Percentiles rank a stretch among this genome's conserved stretches.
Conservation (phyloP, 1,140 invertebrate species). For the Charaxes varanes region DNA sequence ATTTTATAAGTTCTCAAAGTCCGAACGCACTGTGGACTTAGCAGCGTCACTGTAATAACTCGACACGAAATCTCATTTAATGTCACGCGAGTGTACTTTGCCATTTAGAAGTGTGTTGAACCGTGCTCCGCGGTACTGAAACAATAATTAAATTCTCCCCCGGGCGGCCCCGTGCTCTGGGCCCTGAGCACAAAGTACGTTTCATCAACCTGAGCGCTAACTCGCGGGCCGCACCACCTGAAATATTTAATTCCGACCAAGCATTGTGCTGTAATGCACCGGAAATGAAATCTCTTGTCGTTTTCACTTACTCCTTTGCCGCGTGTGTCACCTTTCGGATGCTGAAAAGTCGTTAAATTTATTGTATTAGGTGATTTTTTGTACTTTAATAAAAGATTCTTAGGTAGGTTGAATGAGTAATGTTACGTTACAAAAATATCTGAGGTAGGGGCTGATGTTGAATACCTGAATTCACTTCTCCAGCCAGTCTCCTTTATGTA, state of each 20-base stretch:
- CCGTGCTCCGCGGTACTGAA: slow-evolving; percentile 45
- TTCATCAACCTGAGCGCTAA: slow-evolving; percentile 58
- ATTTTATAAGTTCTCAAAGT: no score
- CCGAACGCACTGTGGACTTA: neutral
- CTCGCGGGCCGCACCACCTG: slow-evolving; percentile 51
- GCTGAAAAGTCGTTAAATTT: no score
- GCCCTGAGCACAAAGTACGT: slow-evolving; percentile 49
- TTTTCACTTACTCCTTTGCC: slow-evolving; percentile 30
- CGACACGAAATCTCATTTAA: slow-evolving; percentile 56
- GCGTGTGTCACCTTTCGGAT: slow-evolving; percentile 14
- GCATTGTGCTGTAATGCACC: slow-evolving; percentile 58
- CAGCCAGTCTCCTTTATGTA: no score
- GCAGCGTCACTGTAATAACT: slow-evolving; percentile 42
- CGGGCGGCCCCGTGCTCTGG: no score
- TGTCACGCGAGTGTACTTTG: slow-evolving; percentile 51
- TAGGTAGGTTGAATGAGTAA: no score
- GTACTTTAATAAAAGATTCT: no score
- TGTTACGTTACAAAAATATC: no score
- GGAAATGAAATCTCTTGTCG: slow-evolving; percentile 59
- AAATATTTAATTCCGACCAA: slow-evolving; percentile 67
- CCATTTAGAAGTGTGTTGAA: slow-evolving; percentile 63
- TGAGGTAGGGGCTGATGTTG: no score
- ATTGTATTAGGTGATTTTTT: no score
- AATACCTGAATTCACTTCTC: no score
- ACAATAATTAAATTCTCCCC: slow-evolving; percentile 68